Conservation (phyloP, 1,140 invertebrate species). For the Sitophilus oryzae region DNA sequence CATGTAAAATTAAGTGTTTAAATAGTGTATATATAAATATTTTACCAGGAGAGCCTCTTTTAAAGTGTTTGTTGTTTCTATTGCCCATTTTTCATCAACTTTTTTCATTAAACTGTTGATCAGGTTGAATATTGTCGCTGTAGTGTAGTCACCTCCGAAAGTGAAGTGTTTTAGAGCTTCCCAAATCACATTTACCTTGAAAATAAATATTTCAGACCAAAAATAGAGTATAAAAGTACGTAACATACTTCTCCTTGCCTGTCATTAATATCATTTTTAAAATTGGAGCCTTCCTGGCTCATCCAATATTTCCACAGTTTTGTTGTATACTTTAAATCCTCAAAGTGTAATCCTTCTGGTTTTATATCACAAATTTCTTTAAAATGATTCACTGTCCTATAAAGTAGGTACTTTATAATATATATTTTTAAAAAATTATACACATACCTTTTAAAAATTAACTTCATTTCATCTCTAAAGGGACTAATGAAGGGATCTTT, state of each 20-base stretch:
- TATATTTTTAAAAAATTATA: not conserved
- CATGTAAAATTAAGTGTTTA: not conserved
- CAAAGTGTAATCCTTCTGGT: slow-evolving; percentile 47
- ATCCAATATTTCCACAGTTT: slow-evolving; percentile 70
- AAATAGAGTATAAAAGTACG: not conserved
- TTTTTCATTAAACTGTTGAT: slow-evolving; percentile 58
- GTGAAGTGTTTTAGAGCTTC: slow-evolving; percentile 56
- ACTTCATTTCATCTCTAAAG: slow-evolving; percentile 58
- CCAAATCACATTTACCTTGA: slow-evolving; percentile 43
- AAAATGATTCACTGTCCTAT: slow-evolving; percentile 33
- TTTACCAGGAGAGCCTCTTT: slow-evolving; percentile 55
- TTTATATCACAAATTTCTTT: slow-evolving; percentile 22
- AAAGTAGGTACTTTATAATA: slow-evolving; percentile 46
- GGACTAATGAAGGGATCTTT: slow-evolving; percentile 63
- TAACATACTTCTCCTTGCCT: slow-evolving; percentile 45
- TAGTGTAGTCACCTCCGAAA: slow-evolving; percentile 54
- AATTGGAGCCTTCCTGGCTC: slow-evolving; percentile 58
- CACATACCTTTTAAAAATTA: slow-evolving; percentile 52
- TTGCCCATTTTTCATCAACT: slow-evolving; percentile 58
- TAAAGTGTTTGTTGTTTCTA: slow-evolving; percentile 53
- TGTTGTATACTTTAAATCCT: slow-evolving; percentile 56
- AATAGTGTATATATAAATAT: slow-evolving; percentile 18
- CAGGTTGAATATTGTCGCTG: slow-evolving; percentile 62
- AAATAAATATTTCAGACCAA: not conserved
- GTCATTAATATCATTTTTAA: slow-evolving; percentile 58